Percentiles rank a stretch among this genome's conserved stretches.
These are phyloP conservation scores for Coranthus polyacanthus DNA, from an alignment of 2,797 vertebrate species.

Conservation along the genomic window DNA sequence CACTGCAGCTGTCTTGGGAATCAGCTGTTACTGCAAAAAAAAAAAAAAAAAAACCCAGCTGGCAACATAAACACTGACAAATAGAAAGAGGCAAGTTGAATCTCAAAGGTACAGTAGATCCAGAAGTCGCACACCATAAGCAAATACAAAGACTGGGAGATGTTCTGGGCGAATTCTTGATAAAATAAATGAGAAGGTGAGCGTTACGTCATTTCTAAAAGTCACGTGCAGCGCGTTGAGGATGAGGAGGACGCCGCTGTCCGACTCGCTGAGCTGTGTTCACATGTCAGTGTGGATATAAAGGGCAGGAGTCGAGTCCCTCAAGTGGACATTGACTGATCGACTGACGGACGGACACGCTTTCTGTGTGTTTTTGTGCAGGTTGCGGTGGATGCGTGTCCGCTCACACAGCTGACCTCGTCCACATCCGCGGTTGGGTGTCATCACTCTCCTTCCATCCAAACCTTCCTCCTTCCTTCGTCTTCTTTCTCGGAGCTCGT, in stretches of 20 bases:
- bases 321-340: conserved; percentile 71
- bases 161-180: too few species aligned
- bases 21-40: conserved; percentile 50
- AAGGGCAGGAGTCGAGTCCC: conserved; percentile 65
- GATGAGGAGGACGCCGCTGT: too few species aligned
- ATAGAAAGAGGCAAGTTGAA: conserved; percentile 29
- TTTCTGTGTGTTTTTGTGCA: conserved; percentile 37
- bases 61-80: conserved; percentile 47
- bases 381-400: conserved; percentile 30
- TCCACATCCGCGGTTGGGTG: conserved; percentile 60
- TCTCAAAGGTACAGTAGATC: conserved; percentile 31
- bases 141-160: too few species aligned
- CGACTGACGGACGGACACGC: too few species aligned
- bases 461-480: conserved; percentile 7
- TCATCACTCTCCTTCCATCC: conserved; percentile 59
- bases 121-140: too few species aligned
- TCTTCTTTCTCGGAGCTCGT: conserved; percentile 36
- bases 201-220: too few species aligned
- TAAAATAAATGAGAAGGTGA: too few species aligned
- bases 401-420: background rate
- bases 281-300: conserved; percentile 61
- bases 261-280: conserved; percentile 60
- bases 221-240: too few species aligned
- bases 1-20: conserved; percentile 59
- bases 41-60: conserved; percentile 20